phyloP scores from a whole-genome alignment of 2,113 vertebrate genomes.

The Condylura cristata region DNA sequence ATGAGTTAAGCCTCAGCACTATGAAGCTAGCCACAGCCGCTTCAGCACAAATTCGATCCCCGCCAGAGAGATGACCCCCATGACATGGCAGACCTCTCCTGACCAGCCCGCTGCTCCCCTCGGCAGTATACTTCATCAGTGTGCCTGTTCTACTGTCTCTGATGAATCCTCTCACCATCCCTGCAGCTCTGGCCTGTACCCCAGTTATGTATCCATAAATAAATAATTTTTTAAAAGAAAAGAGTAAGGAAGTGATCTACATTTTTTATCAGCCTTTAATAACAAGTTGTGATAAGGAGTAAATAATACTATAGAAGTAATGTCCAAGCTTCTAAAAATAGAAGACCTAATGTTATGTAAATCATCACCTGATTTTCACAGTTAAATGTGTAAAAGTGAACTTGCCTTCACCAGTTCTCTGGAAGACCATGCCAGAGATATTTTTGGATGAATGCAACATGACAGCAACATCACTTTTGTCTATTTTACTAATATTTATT shows the following conservation, averaged over 20 bases:
- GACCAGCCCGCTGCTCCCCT: too few relatives aligned
- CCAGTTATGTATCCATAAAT: too few relatives aligned
- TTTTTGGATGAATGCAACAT: background rate
- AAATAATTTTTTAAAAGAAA: too few relatives aligned
- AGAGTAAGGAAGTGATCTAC: background rate
- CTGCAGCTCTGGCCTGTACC: too few relatives aligned
- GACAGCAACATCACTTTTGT: background rate
- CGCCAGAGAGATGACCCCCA: too few relatives aligned
- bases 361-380: constrained; percentile 24
- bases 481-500: too few relatives aligned
- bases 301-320: constrained; percentile 1
- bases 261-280: background rate
- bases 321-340: constrained; percentile 41
- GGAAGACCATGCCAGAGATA: background rate
- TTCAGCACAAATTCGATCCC: background rate
- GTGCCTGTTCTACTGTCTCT: too few relatives aligned
- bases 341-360: background rate
- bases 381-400: constrained; percentile 23
- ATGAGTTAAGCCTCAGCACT: too few relatives aligned
- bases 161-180: too few relatives aligned
- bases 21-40: background rate
- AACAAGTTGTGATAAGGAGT: background rate
- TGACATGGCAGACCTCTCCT: too few relatives aligned
- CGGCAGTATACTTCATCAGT: too few relatives aligned
- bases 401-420: background rate